Base-by-base conservation (phyloP, 2,888 invertebrate genomes). In the Eudasyphora cyanicolor region DNA sequence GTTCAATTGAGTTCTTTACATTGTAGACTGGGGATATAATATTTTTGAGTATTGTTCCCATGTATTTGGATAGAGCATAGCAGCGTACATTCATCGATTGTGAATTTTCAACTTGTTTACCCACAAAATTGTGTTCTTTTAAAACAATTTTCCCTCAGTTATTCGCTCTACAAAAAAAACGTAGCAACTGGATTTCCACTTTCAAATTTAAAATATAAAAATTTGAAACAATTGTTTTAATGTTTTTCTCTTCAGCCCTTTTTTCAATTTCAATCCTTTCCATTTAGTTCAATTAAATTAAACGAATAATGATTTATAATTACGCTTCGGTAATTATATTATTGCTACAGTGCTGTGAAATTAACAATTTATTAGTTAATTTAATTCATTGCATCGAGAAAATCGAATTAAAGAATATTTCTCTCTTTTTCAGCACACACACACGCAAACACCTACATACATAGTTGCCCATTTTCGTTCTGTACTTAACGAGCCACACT, bases 291-390 rank as follows among this genome's bases (percentile, higher is more conserved):
- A n/a, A n/a, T n/a, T n/a, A n/a, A n/a, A n/a, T n/a, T n/a, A n/a
- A n/a, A n/a, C n/a, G n/a, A n/a, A n/a, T n/a, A n/a, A n/a, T 14
- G 4, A 51, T 19, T 8, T 51, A 2, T 19, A 51, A 19, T 51
- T 51, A 19, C 8, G 51, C 24, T 24, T 19, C 17, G 32, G 8
- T 62, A 32, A 29, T 62, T 17, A 7, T 29, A 7, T n/a, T 27
- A 60, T 29, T 60, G 5, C 54, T 7, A 54, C 24, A 10, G 54
- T 6, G n/a, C 32, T 32, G 62, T 29, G 32, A 32, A 62, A 35
- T 62, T 32, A 62, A 62, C 35, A 62, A 35, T 62, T 62, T 62
- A 62, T 62, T 62, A 62, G 62, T 35, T 6, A 62, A 62, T 62
- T 32, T 62, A 35, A 64, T 64, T 21, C 38, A 38, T 4, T 64